Percentiles rank a stretch among this genome's conserved stretches.
These are phyloP conservation scores for Cylindroiulus punctatus DNA, from an alignment of 2,888 invertebrate genomes.

Conservation along the genomic window DNA sequence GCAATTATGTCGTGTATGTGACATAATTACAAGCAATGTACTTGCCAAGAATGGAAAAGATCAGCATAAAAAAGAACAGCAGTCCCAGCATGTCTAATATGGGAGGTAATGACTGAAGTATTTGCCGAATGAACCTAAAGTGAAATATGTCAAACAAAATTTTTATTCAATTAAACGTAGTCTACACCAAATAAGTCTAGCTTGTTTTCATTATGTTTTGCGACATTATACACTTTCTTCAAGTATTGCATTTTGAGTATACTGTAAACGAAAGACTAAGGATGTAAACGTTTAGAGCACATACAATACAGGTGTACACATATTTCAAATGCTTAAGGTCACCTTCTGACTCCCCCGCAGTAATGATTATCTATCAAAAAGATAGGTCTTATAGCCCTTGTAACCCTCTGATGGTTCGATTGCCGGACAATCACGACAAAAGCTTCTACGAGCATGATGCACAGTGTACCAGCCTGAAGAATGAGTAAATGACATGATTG, in stretches of 20 bases:
- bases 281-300: too few species aligned
- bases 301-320: too few species aligned
- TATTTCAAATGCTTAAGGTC: conserved; percentile 57
- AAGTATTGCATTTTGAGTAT: too few species aligned
- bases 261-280: too few species aligned
- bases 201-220: too few species aligned
- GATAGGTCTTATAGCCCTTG: conserved; percentile 86
- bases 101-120: conserved; percentile 85
- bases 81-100: conserved; percentile 88
- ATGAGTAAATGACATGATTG: too few species aligned
- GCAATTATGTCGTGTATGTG: neutral
- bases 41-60: conserved; percentile 79
- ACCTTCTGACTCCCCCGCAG: conserved; percentile 78
- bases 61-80: conserved; percentile 83
- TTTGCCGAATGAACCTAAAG: conserved; percentile 71
- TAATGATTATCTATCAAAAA: conserved; percentile 87
- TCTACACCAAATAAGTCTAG: too few species aligned
- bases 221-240: too few species aligned
- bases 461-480: conserved; percentile 76
- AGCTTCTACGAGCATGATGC: conserved; percentile 85
- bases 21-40: neutral
- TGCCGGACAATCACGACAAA: conserved; percentile 81
- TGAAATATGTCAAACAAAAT: neutral
- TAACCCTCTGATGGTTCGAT: conserved; percentile 85
- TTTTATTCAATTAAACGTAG: too few species aligned